phyloP scores from a whole-genome alignment of 2,888 invertebrate species.

The Andrena hattorfiana region DNA sequence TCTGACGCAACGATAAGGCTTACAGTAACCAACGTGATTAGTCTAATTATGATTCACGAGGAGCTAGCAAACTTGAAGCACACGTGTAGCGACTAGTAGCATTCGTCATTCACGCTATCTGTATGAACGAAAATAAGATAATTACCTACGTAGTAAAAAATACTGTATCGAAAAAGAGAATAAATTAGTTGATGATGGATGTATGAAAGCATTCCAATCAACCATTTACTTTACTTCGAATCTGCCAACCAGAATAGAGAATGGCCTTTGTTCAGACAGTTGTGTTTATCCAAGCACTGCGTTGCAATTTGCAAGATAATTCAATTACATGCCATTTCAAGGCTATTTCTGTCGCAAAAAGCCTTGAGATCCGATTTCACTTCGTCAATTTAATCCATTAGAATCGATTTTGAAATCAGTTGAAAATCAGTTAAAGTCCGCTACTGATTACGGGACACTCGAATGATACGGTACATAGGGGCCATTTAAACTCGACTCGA shows the following conservation, averaged over 20 bases:
- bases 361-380: background rate
- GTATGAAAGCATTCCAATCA: background rate
- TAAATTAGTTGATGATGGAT: background rate
- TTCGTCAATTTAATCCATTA: too few species aligned
- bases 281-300: background rate
- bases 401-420: too few species aligned
- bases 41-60: slow-evolving; percentile 50
- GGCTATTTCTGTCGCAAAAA: background rate
- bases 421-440: too few species aligned
- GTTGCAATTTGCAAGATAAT: background rate
- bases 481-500: too few species aligned
- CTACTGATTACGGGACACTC: too few species aligned
- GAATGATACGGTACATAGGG: too few species aligned
- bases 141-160: background rate
- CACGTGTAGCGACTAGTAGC: background rate
- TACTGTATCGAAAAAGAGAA: too few species aligned
- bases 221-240: background rate
- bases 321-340: background rate
- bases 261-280: background rate
- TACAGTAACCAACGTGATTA: slow-evolving; percentile 42
- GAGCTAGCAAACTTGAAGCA: background rate
- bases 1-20: slow-evolving; percentile 55
- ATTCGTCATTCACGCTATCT: slow-evolving; percentile 20
- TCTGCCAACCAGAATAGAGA: background rate
- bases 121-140: slow-evolving; percentile 27